Base-by-base conservation (phyloP, 1,140 invertebrate genomes). In the Conus ventricosus region DNA sequence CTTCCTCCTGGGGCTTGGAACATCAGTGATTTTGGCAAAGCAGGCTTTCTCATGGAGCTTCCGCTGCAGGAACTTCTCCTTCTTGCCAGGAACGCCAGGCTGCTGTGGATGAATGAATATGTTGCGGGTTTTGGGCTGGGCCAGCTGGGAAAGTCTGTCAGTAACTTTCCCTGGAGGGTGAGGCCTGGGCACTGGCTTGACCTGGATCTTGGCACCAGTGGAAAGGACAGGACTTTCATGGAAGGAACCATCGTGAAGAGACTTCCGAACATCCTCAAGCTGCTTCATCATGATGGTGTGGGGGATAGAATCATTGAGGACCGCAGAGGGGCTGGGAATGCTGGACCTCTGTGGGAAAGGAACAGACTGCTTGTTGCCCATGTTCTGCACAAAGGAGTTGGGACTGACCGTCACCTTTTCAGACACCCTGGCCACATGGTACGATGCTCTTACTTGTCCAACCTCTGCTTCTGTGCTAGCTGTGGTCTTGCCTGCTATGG, bases 331-430 rank as follows among this genome's bases (percentile, higher is more conserved):
- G 90, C 93, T 93, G 39, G 88, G 90, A 17, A 86, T 75, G 15
- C 54, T 78, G 20, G 23, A 51, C 2, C n/a, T 76, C 51, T 87
- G 39, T 27, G 51, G 82, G 76, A 78, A 51, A 76, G 88, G 17
- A 55, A 25, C 39, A 20, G 89, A 60, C 84, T 81, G 80, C 17
- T 88, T 90, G 17, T 60, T 88, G 57, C 89, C 91, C 82, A 92
- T 82, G 84, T 93, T 90, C 87, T 91, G 90, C 75, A 93, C 39
- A 85, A 93, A 93, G 23, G 92, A 91, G 63, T 92, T 91, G 17
- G 92, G 92, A 85, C 92, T 93, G 51, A 92, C 88, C 51, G 86
- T 87, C n/a, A 76, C 83, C n/a, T 88, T 83, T 17, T 55, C 78
- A 15, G n/a, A 39, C 25, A 75, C 71, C 53, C 63, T 75, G 71